A percentile compares a stretch with the other conserved stretches of the same genome.
These are phyloP conservation scores for Geococcyx californianus DNA, from an alignment of 2,113 vertebrate species.

Conservation along the genomic window DNA sequence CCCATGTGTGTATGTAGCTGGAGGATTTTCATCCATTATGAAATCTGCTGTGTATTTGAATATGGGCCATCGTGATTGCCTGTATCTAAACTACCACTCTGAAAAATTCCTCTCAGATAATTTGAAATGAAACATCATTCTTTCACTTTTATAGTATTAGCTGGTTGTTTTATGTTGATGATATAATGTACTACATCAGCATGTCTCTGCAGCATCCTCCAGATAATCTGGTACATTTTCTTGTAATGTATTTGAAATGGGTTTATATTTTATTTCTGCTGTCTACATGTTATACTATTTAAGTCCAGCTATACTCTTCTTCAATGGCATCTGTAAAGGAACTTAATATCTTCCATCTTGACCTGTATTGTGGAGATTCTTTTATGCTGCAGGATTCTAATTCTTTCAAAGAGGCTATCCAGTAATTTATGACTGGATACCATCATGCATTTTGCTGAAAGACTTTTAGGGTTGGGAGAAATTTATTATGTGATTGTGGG, in stretches of 20 bases:
- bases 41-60: neutral
- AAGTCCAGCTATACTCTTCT: neutral
- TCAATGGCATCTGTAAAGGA: constrained; percentile 33
- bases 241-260: neutral
- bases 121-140: constrained; percentile 7
- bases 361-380: neutral
- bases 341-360: neutral
- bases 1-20: neutral
- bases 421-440: constrained; percentile 21
- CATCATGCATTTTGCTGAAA: neutral
- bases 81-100: neutral
- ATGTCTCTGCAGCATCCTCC: neutral
- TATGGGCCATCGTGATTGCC: neutral
- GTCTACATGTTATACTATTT: neutral
- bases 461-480: neutral
- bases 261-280: constrained; percentile 46
- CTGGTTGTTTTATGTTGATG: neutral
- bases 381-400: constrained; percentile 22
- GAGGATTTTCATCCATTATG: neutral
- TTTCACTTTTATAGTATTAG: neutral
- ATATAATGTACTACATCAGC: neutral
- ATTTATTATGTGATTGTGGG: constrained; percentile 19
- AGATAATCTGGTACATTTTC: neutral
- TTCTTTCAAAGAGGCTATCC: constrained; percentile 22
- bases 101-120: neutral